Conservation (phyloP, 2,113 vertebrate species). For the Hypanus sabinus region DNA sequence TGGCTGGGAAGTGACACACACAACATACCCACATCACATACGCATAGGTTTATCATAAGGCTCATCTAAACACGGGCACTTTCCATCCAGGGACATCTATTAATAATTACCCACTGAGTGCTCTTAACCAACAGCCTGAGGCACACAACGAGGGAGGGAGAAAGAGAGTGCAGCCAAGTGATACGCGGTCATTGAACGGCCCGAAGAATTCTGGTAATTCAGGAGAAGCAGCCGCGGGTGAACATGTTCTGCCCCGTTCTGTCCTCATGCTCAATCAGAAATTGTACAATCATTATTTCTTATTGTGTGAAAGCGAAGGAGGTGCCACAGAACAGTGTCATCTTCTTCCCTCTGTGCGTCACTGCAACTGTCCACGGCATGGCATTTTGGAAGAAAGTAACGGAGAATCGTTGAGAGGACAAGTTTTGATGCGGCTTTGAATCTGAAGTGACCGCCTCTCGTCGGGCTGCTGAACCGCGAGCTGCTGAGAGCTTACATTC, state of each 20-base stretch:
- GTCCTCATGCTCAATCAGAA: neutral
- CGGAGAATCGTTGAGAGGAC: neutral
- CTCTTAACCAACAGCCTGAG: conserved; percentile 45
- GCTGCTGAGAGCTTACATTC: neutral
- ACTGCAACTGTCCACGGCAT: neutral
- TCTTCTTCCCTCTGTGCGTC: neutral
- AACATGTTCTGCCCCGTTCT: neutral
- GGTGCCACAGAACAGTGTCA: neutral
- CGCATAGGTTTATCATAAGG: conserved; percentile 46
- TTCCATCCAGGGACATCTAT: conserved; percentile 47
- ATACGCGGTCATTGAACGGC: neutral
- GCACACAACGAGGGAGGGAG: neutral
- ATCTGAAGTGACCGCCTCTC: neutral
- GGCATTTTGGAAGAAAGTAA: neutral
- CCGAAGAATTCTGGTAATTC: neutral
- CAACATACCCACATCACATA: neutral
- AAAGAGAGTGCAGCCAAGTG: neutral
- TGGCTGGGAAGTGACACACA: neutral
- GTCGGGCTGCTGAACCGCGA: neutral
- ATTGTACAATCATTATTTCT: neutral
- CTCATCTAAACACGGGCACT: conserved; percentile 38
- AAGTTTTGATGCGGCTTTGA: neutral
- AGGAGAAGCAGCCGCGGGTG: neutral
- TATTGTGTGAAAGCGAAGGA: neutral
- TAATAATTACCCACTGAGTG: conserved; percentile 62